Evolutionary conservation across 1,140 invertebrate species (phyloP), one percentile per base, ranked within the genome.

Genomic region (Anthonomus grandis): DNA sequence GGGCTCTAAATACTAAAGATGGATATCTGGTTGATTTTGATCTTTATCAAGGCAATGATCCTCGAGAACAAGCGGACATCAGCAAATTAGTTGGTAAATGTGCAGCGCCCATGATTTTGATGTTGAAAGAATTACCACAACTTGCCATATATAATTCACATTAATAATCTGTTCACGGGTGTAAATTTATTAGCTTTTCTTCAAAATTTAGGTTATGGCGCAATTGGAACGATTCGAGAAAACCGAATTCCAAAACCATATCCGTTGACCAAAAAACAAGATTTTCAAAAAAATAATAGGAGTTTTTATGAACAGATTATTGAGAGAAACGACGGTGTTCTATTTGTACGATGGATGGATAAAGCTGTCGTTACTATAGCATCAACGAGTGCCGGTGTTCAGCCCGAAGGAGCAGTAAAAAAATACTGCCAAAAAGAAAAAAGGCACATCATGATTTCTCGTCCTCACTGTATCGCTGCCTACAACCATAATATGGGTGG

Each of bases 401-500:
- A 60, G 15, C 67, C 70, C 10, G 45, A 67, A 2, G 18, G 54
- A 0, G 50, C 62, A 25, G 68, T 66, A 2, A 67, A 64, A 42
- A 49, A 66, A 22, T 71, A 57, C 36, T 64, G 52, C 25, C 59
- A 53, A n/a, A 59, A 48, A 18, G 38, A 70, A 46, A 69, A 64
- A 55, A 64, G 59, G 44, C 54, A 60, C n/a, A 55, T 68, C 22
- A 47, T 67, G 21, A 60, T 70, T 60, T 47, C 52, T n/a, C 56
- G 56, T 24, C 66, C 66, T 22, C 46, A 57, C 22, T n/a, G 58
- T n/a, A 46, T 68, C 39, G 21, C 56, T 41, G 50, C 61, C 24
- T 71, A 70, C 44, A 72, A 71, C 56, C 64, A 47, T 51, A 60
- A 51, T 39, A 72, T 71, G 68, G 70, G 66, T 8, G 68, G 71